Evolutionary conservation across 2,888 invertebrate genomes (phyloP).

Genomic region (Azorinus chamasolen): DNA sequence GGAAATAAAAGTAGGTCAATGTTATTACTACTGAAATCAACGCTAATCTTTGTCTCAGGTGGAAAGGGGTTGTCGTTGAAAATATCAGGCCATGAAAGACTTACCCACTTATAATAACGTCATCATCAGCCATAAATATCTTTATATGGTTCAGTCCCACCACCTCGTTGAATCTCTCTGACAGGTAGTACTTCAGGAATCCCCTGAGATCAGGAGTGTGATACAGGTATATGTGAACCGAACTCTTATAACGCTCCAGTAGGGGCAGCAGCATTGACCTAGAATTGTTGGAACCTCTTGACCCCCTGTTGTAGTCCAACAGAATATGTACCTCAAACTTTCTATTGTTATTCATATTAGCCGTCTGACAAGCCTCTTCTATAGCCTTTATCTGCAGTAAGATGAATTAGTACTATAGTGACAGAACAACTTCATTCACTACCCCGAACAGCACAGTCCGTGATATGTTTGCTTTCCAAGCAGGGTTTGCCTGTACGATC

Average conservation of each 20-base stretch:
- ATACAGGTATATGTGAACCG: constrained; percentile 91
- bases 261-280: constrained; percentile 93
- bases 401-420: too few species aligned
- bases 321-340: constrained; percentile 91
- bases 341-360: constrained; percentile 38
- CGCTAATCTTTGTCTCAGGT: too few species aligned
- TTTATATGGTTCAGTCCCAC: constrained; percentile 99
- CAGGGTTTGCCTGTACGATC: too few species aligned
- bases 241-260: constrained; percentile 87
- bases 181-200: constrained; percentile 91
- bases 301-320: constrained; percentile 95
- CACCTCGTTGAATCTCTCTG: constrained; percentile 93
- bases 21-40: too few species aligned
- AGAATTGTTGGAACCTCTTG: constrained; percentile 90
- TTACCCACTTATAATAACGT: constrained; percentile 96
- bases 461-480: too few species aligned
- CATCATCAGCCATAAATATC: constrained; percentile 97
- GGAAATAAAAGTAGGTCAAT: too few species aligned
- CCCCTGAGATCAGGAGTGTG: constrained; percentile 97
- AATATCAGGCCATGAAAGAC: constrained; percentile 56
- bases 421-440: too few species aligned
- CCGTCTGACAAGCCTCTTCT: constrained; percentile 76
- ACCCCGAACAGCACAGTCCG: too few species aligned
- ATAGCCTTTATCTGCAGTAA: constrained; percentile 73
- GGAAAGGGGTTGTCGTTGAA: too few species aligned